Conservation (phyloP, 2,113 vertebrate genomes). For the Oreocharis arfaki region DNA sequence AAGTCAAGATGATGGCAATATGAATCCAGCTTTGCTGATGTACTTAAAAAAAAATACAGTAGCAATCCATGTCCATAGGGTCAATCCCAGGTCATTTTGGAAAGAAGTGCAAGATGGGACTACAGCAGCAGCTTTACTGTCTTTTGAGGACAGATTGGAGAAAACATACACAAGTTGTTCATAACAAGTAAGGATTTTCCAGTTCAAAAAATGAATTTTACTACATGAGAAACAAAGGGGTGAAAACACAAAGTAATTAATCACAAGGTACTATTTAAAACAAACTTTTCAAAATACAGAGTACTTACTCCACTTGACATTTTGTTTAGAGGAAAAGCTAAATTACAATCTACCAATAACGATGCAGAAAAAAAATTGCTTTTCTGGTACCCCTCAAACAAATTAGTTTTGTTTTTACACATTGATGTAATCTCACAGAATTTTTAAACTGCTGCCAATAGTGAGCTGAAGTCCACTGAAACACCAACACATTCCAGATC, state of each 20-base stretch:
- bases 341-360: background rate
- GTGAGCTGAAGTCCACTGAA: conserved; percentile 1
- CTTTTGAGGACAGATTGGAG: background rate
- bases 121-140: conserved; percentile 4
- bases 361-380: background rate
- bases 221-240: background rate
- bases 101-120: background rate
- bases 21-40: conserved; percentile 33
- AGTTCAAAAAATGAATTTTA: conserved; percentile 25
- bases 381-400: conserved; percentile 37
- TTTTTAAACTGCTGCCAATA: conserved; percentile 8
- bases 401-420: conserved; percentile 26
- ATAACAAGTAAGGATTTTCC: conserved; percentile 26
- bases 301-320: background rate
- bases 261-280: conserved; percentile 14
- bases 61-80: background rate
- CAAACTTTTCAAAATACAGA: conserved; percentile 2
- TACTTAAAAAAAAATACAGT: conserved; percentile 13
- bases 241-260: conserved; percentile 29
- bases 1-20: background rate
- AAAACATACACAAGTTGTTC: background rate
- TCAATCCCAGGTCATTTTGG: background rate
- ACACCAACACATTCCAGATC: background rate
- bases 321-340: conserved; percentile 38
- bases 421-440: conserved; percentile 33